Evolutionary conservation across 2,797 vertebrate species (phyloP), one percentile per base, ranked within the genome.

Genomic region (Dermochelys coriacea): DNA sequence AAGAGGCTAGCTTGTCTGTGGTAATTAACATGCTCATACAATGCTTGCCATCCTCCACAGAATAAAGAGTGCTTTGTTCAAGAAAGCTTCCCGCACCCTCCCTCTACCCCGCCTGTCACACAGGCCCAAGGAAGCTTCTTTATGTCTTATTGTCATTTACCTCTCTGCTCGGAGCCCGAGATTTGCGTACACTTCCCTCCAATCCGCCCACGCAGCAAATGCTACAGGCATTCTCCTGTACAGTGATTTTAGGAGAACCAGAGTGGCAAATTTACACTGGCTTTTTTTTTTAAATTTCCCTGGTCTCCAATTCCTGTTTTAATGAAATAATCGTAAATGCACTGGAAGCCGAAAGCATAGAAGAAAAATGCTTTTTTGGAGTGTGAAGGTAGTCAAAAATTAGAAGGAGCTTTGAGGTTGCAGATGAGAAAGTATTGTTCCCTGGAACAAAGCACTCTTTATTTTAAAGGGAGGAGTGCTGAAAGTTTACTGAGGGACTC

Each of bases 401-500:
- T 94, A 96, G 82, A 95, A 88, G 68, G 90, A 47, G 3, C 34
- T 89, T 95, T 94, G 90, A 91, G 45, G 47, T 96, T 34, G 57
- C 19, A 71, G 77, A 88, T 81, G 75, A 92, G 71, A 15, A 49
- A 29, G 9, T 1, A 47, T 4, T 1, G 84, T 91, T 88, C 45
- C 52, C 51, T 74, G 71, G 71, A 91, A 97, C 80, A 96, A 96
- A 97, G 82, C 71, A 50, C 19, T 84, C 79, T 92, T 91, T 96
- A n/a, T 93, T 97, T 94, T 95, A 89, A 95, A 95, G 59, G 83
- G 80, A 80, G 84, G 23, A 85, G 80, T 84, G 61, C 74, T 93
- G 75, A 89, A 95, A 96, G 78, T 52, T 96, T 89, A 87, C 55
- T 49, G 86, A 93, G 86, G 92, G 89, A 95, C 83, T 98, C 81